These are phyloP conservation scores for Penelope pileata DNA, from an alignment of 2,113 vertebrate species.

Conservation along the genomic window DNA sequence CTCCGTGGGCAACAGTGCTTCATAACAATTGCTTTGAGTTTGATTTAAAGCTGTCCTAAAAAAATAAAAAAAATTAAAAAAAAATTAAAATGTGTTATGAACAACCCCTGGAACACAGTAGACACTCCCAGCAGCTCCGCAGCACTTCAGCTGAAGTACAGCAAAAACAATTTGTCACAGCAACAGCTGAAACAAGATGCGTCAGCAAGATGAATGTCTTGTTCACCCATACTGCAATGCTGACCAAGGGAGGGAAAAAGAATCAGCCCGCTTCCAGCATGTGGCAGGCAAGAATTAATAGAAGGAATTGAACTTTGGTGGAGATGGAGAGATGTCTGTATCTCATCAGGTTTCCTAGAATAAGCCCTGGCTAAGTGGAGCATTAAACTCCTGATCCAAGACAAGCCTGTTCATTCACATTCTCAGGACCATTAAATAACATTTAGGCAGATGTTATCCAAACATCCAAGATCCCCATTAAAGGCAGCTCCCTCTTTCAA, in stretches of 20 bases:
- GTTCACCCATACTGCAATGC: background rate
- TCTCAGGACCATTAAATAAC: background rate
- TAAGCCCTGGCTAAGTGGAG: background rate
- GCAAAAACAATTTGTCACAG: conserved; percentile 69
- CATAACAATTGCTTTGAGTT: background rate
- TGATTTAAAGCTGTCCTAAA: conserved; percentile 7
- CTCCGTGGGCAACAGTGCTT: background rate
- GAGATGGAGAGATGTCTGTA: background rate
- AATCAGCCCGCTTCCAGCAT: background rate
- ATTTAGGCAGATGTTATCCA: background rate
- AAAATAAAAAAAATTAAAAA: background rate
- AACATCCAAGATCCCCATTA: background rate
- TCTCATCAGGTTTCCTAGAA: background rate
- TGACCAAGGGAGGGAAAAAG: background rate
- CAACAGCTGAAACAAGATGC: conserved; percentile 64
- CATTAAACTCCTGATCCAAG: background rate
- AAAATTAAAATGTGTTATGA: background rate
- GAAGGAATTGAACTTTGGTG: background rate
- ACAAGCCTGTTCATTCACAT: background rate
- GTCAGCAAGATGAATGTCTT: conserved; percentile 58
- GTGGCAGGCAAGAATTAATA: background rate
- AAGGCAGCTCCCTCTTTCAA: background rate
- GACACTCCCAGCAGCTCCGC: background rate
- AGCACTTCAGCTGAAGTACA: conserved; percentile 17
- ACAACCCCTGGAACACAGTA: background rate